Percentiles rank a stretch among this genome's conserved stretches.
phyloP scores from a whole-genome alignment of 2,797 vertebrate genomes.

The Triplophysa yarkandensis region DNA sequence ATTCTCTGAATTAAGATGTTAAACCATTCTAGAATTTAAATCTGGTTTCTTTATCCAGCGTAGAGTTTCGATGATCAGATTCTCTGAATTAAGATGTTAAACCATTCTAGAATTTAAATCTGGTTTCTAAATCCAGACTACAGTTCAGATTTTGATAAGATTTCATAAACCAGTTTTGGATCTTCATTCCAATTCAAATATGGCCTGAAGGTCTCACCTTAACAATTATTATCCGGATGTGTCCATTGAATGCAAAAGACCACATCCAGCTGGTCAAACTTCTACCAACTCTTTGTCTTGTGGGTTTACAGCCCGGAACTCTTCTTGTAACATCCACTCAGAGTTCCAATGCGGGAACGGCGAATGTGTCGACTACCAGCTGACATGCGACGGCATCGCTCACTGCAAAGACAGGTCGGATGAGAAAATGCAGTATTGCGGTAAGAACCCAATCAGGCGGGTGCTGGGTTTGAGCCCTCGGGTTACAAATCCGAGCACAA shows the following conservation, averaged over 20 bases:
- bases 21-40: not conserved
- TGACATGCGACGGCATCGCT: conserved; percentile 87
- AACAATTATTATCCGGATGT: too few relatives aligned
- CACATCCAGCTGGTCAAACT: not conserved
- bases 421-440: conserved; percentile 94
- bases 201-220: too few relatives aligned
- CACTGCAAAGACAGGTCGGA: conserved; percentile 98
- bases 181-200: not conserved
- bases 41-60: not conserved
- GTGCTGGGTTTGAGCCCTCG: conserved; percentile 17
- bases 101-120: not conserved
- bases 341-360: conserved; percentile 96
- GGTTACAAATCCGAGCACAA: conserved; percentile 16
- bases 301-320: conserved; percentile 84
- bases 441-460: conserved; percentile 71
- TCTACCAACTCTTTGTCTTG: not conserved
- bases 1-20: not conserved
- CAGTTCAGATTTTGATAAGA: not conserved
- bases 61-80: not conserved
- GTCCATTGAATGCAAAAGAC: not conserved
- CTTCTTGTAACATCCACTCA: conserved; percentile 90
- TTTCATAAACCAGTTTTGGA: not conserved
- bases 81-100: not conserved
- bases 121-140: not conserved
- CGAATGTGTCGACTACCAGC: conserved; percentile 91